phyloP scores from a whole-genome alignment of 2,888 invertebrate species.

The Hirtodrosophila duncani region DNA sequence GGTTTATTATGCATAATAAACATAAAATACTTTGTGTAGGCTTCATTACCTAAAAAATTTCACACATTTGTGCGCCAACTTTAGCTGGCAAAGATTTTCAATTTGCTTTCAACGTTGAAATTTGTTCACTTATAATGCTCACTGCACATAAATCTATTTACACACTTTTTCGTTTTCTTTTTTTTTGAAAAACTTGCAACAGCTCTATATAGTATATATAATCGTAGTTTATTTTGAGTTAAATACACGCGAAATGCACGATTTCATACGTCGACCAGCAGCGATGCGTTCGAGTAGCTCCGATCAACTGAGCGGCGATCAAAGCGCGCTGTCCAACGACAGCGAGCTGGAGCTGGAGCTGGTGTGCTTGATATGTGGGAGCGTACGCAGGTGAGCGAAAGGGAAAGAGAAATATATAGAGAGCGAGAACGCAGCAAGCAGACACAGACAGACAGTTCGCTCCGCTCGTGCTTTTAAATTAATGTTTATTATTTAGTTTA shows the following conservation, averaged over 20 bases:
- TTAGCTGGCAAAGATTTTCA: too few species aligned
- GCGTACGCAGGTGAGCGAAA: not conserved
- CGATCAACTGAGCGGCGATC: conserved; percentile 69
- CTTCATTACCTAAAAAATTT: conserved; percentile 2
- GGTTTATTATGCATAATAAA: too few species aligned
- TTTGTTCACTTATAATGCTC: not conserved
- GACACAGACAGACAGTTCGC: not conserved
- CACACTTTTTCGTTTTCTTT: conserved; percentile 14
- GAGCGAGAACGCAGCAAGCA: conserved; percentile 6
- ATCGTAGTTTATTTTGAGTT: not conserved
- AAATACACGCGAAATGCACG: conserved; percentile 31
- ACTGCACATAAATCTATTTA: not conserved
- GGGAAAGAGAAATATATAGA: not conserved
- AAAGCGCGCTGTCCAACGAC: conserved; percentile 38
- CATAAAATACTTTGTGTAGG: too few species aligned
- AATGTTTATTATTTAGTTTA: conserved; percentile 13
- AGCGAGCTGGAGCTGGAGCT: conserved; percentile 28
- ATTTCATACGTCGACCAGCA: conserved; percentile 43
- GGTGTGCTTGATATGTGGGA: not conserved
- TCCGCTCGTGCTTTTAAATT: conserved; percentile 10
- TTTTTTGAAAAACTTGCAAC: too few species aligned
- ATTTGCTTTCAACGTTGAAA: not conserved
- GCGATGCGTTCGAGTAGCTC: conserved; percentile 62
- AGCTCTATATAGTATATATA: too few species aligned
- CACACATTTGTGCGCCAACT: conserved; percentile 1